Evolutionary conservation across 2,113 vertebrate species (phyloP).

Genomic region (Sula dactylatra): DNA sequence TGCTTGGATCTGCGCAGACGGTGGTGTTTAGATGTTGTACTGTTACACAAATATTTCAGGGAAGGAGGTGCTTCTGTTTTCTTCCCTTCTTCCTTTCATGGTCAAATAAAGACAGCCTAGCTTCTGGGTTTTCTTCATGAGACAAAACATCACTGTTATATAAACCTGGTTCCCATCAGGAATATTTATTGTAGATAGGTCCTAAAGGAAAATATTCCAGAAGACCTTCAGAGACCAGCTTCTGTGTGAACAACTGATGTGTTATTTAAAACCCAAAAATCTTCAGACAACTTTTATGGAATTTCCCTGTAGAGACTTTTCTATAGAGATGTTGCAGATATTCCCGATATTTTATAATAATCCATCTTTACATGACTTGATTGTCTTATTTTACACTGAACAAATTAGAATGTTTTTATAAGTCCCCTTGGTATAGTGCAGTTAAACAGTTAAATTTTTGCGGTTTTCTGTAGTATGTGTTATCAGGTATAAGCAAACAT

Average conservation of each 20-base stretch:
- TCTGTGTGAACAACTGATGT: not conserved
- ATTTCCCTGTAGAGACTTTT: not conserved
- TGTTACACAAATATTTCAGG: not conserved
- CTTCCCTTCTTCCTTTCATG: not conserved
- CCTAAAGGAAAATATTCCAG: not conserved
- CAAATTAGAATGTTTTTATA: not conserved
- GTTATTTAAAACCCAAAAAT: not conserved
- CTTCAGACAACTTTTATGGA: not conserved
- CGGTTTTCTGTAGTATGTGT: not conserved
- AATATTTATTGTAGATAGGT: not conserved
- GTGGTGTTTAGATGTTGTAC: not conserved
- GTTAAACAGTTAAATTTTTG: not conserved
- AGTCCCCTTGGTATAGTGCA: not conserved
- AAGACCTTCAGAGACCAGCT: not conserved
- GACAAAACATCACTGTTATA: not conserved
- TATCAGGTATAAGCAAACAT: constrained; percentile 45
- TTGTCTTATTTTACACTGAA: not conserved
- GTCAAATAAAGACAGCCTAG: not conserved
- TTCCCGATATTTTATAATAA: not conserved
- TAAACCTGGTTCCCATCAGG: not conserved
- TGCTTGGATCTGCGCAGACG: not conserved
- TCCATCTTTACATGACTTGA: not conserved
- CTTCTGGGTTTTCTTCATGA: not conserved
- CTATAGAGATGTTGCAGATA: not conserved
- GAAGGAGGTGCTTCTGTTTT: not conserved